Percentiles rank a stretch among this genome's conserved stretches.
phyloP scores from a whole-genome alignment of 2,888 invertebrate genomes.

The Idaea dimidiata region DNA sequence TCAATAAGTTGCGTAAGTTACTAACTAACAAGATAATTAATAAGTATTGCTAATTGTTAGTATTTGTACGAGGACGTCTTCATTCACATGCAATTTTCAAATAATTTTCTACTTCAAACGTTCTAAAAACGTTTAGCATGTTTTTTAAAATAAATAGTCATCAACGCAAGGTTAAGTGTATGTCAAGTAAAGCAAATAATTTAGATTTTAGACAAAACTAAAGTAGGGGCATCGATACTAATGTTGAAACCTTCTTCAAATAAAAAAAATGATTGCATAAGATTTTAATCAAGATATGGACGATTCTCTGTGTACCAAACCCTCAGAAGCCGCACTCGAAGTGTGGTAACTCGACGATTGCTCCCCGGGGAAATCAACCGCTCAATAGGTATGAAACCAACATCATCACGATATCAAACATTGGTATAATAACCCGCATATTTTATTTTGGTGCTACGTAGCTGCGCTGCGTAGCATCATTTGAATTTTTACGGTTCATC shows the following conservation, averaged over 20 bases:
- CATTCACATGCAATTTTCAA: not conserved
- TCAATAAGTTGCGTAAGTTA: not conserved
- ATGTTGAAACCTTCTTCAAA: slow-evolving; percentile 10
- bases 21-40: slow-evolving; percentile 12
- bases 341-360: slow-evolving; percentile 48
- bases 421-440: not conserved
- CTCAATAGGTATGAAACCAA: slow-evolving; percentile 11
- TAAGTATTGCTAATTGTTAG: slow-evolving; percentile 4
- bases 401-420: slow-evolving; percentile 6
- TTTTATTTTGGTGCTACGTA: slow-evolving; percentile 1
- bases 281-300: slow-evolving; percentile 64
- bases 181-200: not conserved
- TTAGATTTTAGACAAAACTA: not conserved
- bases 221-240: not conserved
- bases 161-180: not conserved
- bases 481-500: not conserved
- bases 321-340: slow-evolving; percentile 20
- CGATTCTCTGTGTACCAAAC: slow-evolving; percentile 21
- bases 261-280: slow-evolving; percentile 42
- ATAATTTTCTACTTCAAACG: not conserved
- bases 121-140: not conserved
- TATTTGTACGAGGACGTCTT: not conserved
- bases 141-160: not conserved
- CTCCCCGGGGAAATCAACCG: slow-evolving; percentile 58
- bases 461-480: slow-evolving; percentile 1